phyloP scores from a whole-genome alignment of 2,113 vertebrate species.

The Polypterus bichir region DNA sequence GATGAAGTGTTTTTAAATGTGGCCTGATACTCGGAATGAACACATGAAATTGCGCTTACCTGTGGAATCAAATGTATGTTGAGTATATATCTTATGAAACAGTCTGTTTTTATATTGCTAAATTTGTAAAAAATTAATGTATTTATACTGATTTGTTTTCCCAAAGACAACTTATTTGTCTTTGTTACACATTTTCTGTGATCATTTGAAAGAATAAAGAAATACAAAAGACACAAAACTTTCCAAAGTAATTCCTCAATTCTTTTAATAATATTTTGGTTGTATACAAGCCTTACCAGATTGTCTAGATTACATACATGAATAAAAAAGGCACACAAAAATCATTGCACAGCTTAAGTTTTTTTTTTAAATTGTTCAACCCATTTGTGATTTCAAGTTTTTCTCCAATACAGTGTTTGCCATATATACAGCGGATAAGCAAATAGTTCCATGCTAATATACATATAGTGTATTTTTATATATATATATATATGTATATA shows the following conservation, averaged over 20 bases:
- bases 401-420: constrained; percentile 69
- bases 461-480: constrained; percentile 29
- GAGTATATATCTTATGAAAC: too few relatives aligned
- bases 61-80: too few relatives aligned
- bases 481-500: constrained; percentile 32
- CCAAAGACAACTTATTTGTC: too few relatives aligned
- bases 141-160: too few relatives aligned
- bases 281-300: constrained; percentile 84
- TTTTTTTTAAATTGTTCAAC: constrained; percentile 44
- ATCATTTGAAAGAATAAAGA: constrained; percentile 4
- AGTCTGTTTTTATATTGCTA: too few relatives aligned
- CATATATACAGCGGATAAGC: constrained; percentile 56
- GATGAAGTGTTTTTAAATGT: too few relatives aligned
- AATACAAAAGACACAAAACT: constrained; percentile 1
- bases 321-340: constrained; percentile 95
- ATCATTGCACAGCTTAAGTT: constrained; percentile 73
- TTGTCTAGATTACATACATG: constrained; percentile 92
- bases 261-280: constrained; percentile 85
- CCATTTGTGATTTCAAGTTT: constrained; percentile 74
- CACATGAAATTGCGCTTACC: too few relatives aligned
- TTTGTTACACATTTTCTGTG: neutral
- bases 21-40: too few relatives aligned
- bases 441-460: constrained; percentile 68
- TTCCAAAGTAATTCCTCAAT: constrained; percentile 35
- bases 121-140: too few relatives aligned